Base-by-base conservation (phyloP, 2,888 invertebrate species). In the Melanargia galathea region DNA sequence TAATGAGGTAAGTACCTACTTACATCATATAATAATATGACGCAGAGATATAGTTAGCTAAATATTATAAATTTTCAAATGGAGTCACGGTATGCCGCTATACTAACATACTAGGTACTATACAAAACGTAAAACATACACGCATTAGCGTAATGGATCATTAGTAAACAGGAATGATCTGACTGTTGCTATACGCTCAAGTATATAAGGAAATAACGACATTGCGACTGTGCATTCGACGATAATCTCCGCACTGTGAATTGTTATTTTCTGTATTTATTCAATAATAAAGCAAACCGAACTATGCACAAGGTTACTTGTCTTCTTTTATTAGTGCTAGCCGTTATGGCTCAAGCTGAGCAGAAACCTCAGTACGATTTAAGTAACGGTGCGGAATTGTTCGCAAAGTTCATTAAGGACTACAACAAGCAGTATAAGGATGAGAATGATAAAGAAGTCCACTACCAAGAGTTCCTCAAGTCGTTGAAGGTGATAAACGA, bases 391-490 rank as follows among this genome's bases (percentile, higher is more conserved):
- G 62, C 62, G 0, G 45, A 18, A 0, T 45, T 77, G 13, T 84
- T 83, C 43, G 73, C 73, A 0, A 30, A 73, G 13, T 84, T 79
- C 60, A 61, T 78, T 2, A 70, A 72, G 49, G 73, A 80, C 0
- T 65, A 70, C 63, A 65, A 79, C 35, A 80, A 69, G 65, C 16
- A 60, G 8, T 84, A 83, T 63, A 78, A 76, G 46, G 73, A 80
- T 67, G 75, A 71, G 0, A 74, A 64, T 0, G 83, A 84, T 38
- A 74, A 60, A 63, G 59, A 75, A 0, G 35, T 49, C 0, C 84
- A 80, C 63, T 81, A 65, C 57, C 54, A 71, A 46, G 75, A 75
- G 4, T 84, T 84, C 60, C 60, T 73, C 0, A 59, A 55, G 0
- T 75, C 57, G 68, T 71, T 83, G 64, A 46, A 70, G 35, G 62